Conservation (phyloP, 2,797 vertebrate genomes). For the Melanotaenia pygmaea region DNA sequence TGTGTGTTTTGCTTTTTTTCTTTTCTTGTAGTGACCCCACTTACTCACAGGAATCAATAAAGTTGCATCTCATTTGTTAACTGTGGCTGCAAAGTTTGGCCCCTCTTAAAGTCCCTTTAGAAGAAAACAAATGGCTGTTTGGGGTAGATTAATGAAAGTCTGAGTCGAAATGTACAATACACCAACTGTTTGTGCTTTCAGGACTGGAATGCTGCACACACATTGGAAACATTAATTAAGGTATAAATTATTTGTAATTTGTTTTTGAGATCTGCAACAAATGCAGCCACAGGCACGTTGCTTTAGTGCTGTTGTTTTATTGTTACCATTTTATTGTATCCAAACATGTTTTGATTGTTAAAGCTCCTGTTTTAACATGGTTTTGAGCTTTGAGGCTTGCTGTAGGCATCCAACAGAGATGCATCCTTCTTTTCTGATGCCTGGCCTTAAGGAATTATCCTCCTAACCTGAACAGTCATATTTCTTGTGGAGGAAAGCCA, state of each 20-base stretch:
- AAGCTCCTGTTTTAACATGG: background rate
- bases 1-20: background rate
- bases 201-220: conserved; percentile 15
- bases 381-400: conserved; percentile 17
- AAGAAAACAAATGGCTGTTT: conserved; percentile 59
- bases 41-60: conserved; percentile 58
- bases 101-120: conserved; percentile 48
- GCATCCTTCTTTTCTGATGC: conserved; percentile 13
- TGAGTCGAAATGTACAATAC: conserved; percentile 36
- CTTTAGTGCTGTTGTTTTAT: conserved; percentile 9
- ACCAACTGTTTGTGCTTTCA: conserved; percentile 16
- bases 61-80: conserved; percentile 61
- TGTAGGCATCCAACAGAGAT: conserved; percentile 19
- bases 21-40: conserved; percentile 37
- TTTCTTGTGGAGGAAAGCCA: conserved; percentile 1
- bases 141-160: conserved; percentile 61
- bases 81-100: conserved; percentile 47
- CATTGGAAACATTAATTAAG: conserved; percentile 28
- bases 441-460: conserved; percentile 17
- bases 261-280: conserved; percentile 19
- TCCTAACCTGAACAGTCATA: conserved; percentile 11
- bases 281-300: background rate
- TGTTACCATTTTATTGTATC: conserved; percentile 14
- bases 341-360: conserved; percentile 3
- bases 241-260: conserved; percentile 32